Conservation (phyloP, 2,797 vertebrate genomes). For the Acrossocheilus fasciatus region DNA sequence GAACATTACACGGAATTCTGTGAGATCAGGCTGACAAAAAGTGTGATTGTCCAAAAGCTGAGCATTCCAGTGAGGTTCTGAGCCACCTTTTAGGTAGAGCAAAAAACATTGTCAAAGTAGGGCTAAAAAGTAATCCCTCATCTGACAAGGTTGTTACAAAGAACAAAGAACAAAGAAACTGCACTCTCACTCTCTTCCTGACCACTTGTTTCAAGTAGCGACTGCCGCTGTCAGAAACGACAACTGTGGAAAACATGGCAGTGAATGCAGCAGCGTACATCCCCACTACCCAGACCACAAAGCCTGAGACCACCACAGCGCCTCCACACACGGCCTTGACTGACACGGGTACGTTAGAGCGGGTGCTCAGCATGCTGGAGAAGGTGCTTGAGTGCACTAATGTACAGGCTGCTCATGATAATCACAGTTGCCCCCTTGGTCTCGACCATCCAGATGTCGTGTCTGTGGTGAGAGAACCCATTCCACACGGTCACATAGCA, state of each 20-base stretch:
- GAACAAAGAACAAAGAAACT: neutral
- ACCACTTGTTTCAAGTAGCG: neutral
- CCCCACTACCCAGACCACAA: neutral
- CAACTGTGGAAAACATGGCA: neutral
- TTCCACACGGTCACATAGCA: too few species aligned
- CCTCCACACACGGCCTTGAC: too few species aligned
- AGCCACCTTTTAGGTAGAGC: slow-evolving; percentile 27
- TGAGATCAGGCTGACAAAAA: neutral
- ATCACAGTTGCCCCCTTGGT: too few species aligned
- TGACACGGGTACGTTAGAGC: too few species aligned
- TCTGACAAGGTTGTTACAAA: neutral
- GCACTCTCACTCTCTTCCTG: neutral
- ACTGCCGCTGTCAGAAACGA: neutral
- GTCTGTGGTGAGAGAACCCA: too few species aligned
- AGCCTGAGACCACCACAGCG: too few species aligned
- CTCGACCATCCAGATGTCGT: too few species aligned
- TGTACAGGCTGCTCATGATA: too few species aligned
- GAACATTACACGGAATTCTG: too few species aligned
- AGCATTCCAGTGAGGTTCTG: neutral
- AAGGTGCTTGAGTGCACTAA: too few species aligned
- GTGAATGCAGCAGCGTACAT: neutral
- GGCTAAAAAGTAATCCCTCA: slow-evolving; percentile 22
- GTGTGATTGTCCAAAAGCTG: neutral
- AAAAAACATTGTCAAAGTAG: slow-evolving; percentile 55
- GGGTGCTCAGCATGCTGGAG: too few species aligned